phyloP scores from a whole-genome alignment of 2,888 invertebrate genomes.

The Sinotaia quadrata region DNA sequence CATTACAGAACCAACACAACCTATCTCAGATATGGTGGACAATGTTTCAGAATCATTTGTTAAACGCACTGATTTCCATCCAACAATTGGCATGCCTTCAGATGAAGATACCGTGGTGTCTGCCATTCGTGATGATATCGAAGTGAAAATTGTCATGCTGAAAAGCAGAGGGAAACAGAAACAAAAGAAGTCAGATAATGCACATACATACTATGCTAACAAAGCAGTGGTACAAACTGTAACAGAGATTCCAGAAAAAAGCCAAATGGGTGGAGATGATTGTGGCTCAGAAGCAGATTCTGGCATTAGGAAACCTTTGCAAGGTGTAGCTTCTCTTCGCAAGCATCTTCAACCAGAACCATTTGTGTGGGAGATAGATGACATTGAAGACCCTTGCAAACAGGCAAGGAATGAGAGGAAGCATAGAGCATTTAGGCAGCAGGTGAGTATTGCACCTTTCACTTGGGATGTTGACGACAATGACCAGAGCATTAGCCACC shows the following conservation, averaged over 20 bases:
- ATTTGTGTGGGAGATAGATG: constrained; percentile 42
- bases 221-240: background rate
- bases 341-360: constrained; percentile 28
- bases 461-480: constrained; percentile 38
- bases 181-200: background rate
- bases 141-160: constrained; percentile 3
- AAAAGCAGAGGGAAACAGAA: background rate
- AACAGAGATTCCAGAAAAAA: background rate
- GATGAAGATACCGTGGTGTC: background rate
- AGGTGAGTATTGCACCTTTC: constrained; percentile 35
- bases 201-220: background rate
- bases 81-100: background rate
- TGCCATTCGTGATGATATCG: background rate
- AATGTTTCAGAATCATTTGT: too few species aligned
- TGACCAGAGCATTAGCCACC: constrained; percentile 12
- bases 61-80: background rate
- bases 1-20: constrained; percentile 9
- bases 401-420: constrained; percentile 28
- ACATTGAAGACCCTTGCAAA: constrained; percentile 19
- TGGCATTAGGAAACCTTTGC: constrained; percentile 16
- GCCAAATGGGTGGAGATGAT: background rate
- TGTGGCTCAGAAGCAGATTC: background rate
- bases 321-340: constrained; percentile 29
- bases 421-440: constrained; percentile 32
- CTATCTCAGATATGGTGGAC: background rate